These are phyloP conservation scores for Botia kubotai DNA, from an alignment of 2,797 vertebrate genomes.

Conservation along the genomic window DNA sequence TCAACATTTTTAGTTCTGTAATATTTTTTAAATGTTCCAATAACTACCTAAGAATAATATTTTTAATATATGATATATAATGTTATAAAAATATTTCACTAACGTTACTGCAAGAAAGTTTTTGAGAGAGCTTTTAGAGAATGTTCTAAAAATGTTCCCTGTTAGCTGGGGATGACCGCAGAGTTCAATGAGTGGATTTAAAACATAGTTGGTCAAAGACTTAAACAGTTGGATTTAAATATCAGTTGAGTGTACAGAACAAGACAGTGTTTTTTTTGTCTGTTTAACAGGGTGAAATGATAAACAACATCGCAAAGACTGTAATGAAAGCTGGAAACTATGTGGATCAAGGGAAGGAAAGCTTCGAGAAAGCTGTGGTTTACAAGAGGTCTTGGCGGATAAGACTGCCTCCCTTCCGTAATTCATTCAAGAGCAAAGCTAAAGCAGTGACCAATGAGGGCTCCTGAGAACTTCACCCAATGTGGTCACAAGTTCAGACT, in stretches of 20 bases:
- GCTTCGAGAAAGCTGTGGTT: constrained; percentile 81
- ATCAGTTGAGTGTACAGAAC: background rate
- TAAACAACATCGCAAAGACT: constrained; percentile 92
- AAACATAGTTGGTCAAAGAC: background rate
- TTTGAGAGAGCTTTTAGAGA: too few species aligned
- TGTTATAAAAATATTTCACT: too few species aligned
- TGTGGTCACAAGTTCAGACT: constrained; percentile 40
- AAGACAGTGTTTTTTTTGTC: background rate
- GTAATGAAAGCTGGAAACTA: constrained; percentile 83
- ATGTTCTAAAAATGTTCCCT: too few species aligned
- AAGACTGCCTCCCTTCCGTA: constrained; percentile 68
- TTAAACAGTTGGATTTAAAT: background rate
- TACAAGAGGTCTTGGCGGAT: constrained; percentile 86
- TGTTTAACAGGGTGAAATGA: constrained; percentile 84
- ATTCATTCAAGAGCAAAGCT: constrained; percentile 59
- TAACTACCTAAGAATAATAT: too few species aligned
- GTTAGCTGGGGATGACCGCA: too few species aligned
- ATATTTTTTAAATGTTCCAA: too few species aligned
- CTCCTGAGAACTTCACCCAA: background rate
- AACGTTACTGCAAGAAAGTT: too few species aligned
- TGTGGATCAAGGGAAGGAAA: constrained; percentile 79
- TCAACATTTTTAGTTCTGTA: too few species aligned
- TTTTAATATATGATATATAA: too few species aligned
- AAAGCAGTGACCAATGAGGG: constrained; percentile 18
- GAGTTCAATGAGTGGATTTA: background rate